These are phyloP conservation scores for Zaprionus obscuricornis DNA, from an alignment of 2,888 invertebrate genomes.

Conservation along the genomic window DNA sequence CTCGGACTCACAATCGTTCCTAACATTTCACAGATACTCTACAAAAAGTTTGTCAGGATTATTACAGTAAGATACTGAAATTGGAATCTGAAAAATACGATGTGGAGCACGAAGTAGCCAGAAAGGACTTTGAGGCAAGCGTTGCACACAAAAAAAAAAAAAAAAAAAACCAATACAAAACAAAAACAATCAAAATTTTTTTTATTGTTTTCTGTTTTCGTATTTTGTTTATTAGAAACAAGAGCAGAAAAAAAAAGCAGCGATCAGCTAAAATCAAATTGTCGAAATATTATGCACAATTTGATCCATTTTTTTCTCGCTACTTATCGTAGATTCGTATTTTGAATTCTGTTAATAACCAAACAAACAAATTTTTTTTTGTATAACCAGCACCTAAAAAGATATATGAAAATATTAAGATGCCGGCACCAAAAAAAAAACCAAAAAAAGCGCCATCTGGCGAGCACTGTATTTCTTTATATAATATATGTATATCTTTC, in stretches of 20 bases:
- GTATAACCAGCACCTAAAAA: slow-evolving; percentile 45
- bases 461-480: slow-evolving; percentile 28
- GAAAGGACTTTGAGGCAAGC: slow-evolving; percentile 97
- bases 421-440: slow-evolving; percentile 45
- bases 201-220: slow-evolving; percentile 28
- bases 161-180: too few species aligned
- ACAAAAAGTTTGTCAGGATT: slow-evolving; percentile 81
- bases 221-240: slow-evolving; percentile 7
- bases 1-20: slow-evolving; percentile 52
- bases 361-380: neutral
- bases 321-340: too few species aligned
- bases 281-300: too few species aligned
- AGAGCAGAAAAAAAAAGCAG: slow-evolving; percentile 10
- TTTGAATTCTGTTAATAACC: too few species aligned
- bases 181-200: too few species aligned
- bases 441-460: slow-evolving; percentile 54
- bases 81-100: slow-evolving; percentile 93
- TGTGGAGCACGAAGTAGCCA: slow-evolving; percentile 97
- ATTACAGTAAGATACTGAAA: slow-evolving; percentile 81
- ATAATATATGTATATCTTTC: too few species aligned
- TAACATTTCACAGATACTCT: slow-evolving; percentile 78
- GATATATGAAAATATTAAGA: slow-evolving; percentile 64
- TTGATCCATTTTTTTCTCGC: too few species aligned
- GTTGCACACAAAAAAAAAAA: too few species aligned
- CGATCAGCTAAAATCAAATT: too few species aligned